A percentile compares a stretch with the other conserved stretches of the same genome.
Conservation (phyloP, 2,797 vertebrate genomes). For the Phrynocephalus guinanensis region DNA sequence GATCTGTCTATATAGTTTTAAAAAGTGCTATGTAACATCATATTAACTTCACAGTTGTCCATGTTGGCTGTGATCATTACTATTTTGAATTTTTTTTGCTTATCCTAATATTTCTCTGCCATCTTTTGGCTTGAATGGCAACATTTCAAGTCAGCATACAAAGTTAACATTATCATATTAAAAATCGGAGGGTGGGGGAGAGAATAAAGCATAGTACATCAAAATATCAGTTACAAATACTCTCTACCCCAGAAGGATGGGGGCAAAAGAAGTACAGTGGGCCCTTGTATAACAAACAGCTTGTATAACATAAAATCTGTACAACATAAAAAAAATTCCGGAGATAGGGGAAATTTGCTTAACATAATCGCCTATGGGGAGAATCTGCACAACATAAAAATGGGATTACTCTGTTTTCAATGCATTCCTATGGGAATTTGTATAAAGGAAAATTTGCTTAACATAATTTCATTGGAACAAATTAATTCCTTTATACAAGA, state of each 20-base stretch:
- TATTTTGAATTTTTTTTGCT: not conserved
- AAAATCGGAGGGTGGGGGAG: not conserved
- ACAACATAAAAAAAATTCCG: no score
- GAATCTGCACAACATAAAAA: no score
- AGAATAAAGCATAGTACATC: not conserved
- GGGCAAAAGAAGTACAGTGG: not conserved
- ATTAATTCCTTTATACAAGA: no score
- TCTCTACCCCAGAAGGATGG: no score
- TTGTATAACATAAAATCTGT: no score
- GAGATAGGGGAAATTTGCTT: no score
- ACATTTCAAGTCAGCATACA: not conserved
- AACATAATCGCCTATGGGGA: no score
- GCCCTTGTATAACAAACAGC: no score
- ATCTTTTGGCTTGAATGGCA: not conserved
- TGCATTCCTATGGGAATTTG: no score
- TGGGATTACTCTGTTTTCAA: no score
- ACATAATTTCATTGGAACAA: no score
- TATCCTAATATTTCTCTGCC: not conserved
- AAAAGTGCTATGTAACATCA: not conserved
- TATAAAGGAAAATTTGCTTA: no score
- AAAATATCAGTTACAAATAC: not conserved
- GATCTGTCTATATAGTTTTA: not conserved
- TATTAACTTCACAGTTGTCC: not conserved
- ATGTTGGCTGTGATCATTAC: not conserved
- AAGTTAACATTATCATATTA: not conserved